Percentiles rank a stretch among this genome's conserved stretches.
Evolutionary conservation across 2,113 vertebrate genomes (phyloP).

Genomic region (Tetrax tetrax): DNA sequence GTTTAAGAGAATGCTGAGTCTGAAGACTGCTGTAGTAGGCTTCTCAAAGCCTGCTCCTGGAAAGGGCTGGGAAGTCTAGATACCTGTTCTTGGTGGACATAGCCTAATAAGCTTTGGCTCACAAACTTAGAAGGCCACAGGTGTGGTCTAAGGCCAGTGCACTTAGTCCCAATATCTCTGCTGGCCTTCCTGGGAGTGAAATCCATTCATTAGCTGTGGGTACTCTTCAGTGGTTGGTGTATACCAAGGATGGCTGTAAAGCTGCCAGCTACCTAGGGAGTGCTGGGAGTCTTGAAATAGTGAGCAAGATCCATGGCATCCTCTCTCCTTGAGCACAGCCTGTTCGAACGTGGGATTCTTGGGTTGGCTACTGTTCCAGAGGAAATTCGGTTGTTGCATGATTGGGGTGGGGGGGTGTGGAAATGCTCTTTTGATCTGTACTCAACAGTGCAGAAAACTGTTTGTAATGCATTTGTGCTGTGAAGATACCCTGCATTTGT

Average conservation of each 20-base stretch:
- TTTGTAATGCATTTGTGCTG: not conserved
- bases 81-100: not conserved
- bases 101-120: not conserved
- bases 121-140: not conserved
- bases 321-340: not conserved
- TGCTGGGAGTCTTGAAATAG: not conserved
- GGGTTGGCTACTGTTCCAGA: not conserved
- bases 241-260: not conserved
- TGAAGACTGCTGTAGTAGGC: not conserved
- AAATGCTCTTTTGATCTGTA: not conserved
- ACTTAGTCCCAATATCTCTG: not conserved
- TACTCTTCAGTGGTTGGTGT: not conserved
- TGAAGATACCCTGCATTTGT: slow-evolving; percentile 19
- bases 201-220: not conserved
- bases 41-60: not conserved
- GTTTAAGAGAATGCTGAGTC: not conserved
- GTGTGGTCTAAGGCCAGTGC: not conserved
- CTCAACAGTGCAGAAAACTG: not conserved
- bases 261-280: not conserved
- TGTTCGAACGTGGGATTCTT: not conserved
- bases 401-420: not conserved
- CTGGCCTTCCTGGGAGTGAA: not conserved
- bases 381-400: not conserved
- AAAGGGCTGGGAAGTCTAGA: not conserved
- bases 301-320: not conserved